These are phyloP conservation scores for Callimorpha dominula DNA, from an alignment of 2,888 invertebrate species.

Conservation along the genomic window DNA sequence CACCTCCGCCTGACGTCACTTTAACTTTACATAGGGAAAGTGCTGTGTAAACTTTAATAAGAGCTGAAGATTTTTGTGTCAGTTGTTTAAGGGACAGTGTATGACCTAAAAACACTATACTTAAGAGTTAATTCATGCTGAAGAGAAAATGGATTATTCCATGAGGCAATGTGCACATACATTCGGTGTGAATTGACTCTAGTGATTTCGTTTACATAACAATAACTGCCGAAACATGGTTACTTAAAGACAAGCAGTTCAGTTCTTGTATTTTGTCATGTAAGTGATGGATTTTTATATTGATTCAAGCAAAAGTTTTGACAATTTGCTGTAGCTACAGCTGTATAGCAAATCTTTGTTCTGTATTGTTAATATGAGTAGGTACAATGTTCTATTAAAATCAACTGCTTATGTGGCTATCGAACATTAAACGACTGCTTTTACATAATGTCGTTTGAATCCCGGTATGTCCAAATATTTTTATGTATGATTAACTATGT, in stretches of 20 bases:
- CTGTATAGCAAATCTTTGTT: too few species aligned
- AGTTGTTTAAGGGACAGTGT: background rate
- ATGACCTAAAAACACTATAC: background rate
- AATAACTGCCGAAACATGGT: background rate
- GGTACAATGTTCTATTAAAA: background rate
- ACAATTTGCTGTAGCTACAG: background rate
- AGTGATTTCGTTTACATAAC: background rate
- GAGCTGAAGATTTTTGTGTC: conserved; percentile 15
- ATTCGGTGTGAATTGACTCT: background rate
- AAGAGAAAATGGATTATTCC: background rate
- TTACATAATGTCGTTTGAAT: background rate
- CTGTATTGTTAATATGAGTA: too few species aligned
- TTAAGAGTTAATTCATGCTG: background rate
- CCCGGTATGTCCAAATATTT: too few species aligned
- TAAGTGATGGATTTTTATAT: background rate
- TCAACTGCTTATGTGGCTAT: background rate
- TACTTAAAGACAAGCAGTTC: background rate
- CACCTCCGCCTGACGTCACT: conserved; percentile 80
- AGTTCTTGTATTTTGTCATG: background rate
- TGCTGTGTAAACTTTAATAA: conserved; percentile 59
- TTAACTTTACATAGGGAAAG: conserved; percentile 78
- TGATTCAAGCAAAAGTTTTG: background rate
- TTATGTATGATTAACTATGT: background rate
- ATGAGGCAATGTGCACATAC: background rate
- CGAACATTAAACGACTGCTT: background rate